Base-by-base conservation (phyloP, 1,140 invertebrate species). In the Drosophila ambigua region DNA sequence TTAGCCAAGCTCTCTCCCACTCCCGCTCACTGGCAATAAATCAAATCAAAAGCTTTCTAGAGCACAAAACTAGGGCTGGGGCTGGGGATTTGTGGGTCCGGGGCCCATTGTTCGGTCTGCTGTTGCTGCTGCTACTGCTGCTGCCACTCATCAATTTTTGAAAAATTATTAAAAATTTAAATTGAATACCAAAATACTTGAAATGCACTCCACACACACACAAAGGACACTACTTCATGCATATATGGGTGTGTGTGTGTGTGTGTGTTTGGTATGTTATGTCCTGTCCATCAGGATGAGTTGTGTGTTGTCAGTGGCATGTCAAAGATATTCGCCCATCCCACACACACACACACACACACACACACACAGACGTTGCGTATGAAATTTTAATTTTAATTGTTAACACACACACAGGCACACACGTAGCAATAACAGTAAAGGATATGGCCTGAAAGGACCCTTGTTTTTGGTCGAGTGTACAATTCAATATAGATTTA, bases 151-250 rank as follows among this genome's bases (percentile, higher is more conserved):
- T 89, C 83, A 88, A 88, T 88, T 88, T 83, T 79, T 77, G 76
- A 75, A 88, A 77, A 87, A 79, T 79, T 83, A 88, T 88, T 88
- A 88, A 88, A 88, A 88, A 88, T 88, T 88, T 88, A 88, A 88
- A 89, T 89, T 73, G 84, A 88, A 88, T 88, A 77, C 79, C 84
- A 63, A 88, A 87, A 83, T 88, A 77, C 73, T 72, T 77, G 60
- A 77, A 77, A 58, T 72, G 79, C 83, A 87, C 79, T 87, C 75
- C 76, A 61, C 61, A 55, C 60, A 45, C 48, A 69, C 49, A 69
- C 52, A 16, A 41, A 39, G 9, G 67, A 45, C n/a, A 24, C 24
- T 9, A 31, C 31, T 9, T 20, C 20, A 20, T 20, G 2, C 20
- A 20, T 20, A 20, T 20, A 2, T 20, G 2, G 0, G 2, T 20